Base-by-base conservation (phyloP, 2,113 vertebrate genomes). In the Calonectris borealis region DNA sequence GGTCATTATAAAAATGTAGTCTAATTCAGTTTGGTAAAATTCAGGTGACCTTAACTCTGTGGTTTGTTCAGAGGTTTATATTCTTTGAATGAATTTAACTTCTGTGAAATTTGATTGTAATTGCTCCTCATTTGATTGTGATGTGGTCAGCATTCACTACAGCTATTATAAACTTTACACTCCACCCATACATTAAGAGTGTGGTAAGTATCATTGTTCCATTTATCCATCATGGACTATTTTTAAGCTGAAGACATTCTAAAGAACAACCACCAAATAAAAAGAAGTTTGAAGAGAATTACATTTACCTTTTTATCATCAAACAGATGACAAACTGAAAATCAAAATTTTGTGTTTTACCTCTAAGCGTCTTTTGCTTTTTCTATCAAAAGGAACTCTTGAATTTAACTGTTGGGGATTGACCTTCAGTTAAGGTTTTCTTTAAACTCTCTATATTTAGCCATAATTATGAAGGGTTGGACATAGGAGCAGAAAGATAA, bases 401-500 rank as follows among this genome's bases (percentile, higher is more conserved):
- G 1, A 87, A 92, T 97, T 80, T 75, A 80, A 84, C 77, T 90
- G 19, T 68, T 91, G 44, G 34, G 40, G 48, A 83, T 84, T 95
- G 69, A 86, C 62, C 85, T 93, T 95, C 82, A 84, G 51, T 93
- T 95, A 95, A 54, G 14, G 11, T 79, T 96, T 91, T 73, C 71
- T 94, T 94, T 89, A 86, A 78, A 83, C 9, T 62, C 18, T 65
- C 29, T 86, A 2, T 77, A 84, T 93, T 96, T 96, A 90, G 29
- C 34, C 11, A 10, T 62, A 83, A 89, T 91, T 93, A 88, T 77
- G 38, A 95, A 93, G 31, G 11, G 2, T 16, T 86, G n/a, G 25
- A 5, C 55, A 64, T 24, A 83, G 9, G 10, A 48, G 21, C 9
- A 66, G 29, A 80, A 93, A 94, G 76, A 70, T 60, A 83, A 1